phyloP scores from a whole-genome alignment of 2,888 invertebrate genomes.

The Tachina lurida region DNA sequence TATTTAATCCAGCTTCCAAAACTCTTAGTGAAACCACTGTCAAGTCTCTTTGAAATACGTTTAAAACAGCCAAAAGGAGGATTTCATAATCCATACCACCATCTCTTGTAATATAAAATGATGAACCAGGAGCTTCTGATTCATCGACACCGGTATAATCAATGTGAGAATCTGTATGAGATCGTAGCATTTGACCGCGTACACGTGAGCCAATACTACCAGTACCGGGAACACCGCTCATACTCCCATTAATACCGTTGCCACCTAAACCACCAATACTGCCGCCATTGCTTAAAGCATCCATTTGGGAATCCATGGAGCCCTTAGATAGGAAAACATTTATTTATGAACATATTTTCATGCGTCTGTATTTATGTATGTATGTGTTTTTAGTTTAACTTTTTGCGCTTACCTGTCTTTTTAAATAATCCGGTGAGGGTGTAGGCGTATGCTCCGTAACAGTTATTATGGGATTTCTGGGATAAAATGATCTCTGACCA shows the following conservation, averaged over 20 bases:
- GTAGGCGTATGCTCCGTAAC: conserved; percentile 98
- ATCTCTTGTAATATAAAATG: conserved; percentile 96
- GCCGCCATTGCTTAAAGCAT: conserved; percentile 83
- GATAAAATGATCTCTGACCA: conserved; percentile 84
- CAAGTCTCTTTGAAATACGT: conserved; percentile 92
- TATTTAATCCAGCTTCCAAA: conserved; percentile 95
- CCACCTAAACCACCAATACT: conserved; percentile 75
- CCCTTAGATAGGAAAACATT: conserved; percentile 84
- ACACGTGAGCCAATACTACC: conserved; percentile 75
- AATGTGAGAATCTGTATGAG: conserved; percentile 96
- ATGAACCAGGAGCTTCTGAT: conserved; percentile 93
- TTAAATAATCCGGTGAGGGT: conserved; percentile 93
- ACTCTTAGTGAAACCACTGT: conserved; percentile 93
- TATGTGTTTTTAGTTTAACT: too few relatives aligned
- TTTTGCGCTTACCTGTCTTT: conserved; percentile 86
- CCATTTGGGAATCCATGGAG: conserved; percentile 93
- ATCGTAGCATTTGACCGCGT: conserved; percentile 88
- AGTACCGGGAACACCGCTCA: conserved; percentile 76
- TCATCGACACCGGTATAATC: conserved; percentile 93
- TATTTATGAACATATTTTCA: neutral
- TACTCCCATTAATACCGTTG: conserved; percentile 76
- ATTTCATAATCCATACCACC: conserved; percentile 97
- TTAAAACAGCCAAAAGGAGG: conserved; percentile 92
- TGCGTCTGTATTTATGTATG: too few relatives aligned
- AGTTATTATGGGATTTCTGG: conserved; percentile 96